Base-by-base conservation (phyloP, 2,797 vertebrate genomes). In the Pseudochromis fuscus region DNA sequence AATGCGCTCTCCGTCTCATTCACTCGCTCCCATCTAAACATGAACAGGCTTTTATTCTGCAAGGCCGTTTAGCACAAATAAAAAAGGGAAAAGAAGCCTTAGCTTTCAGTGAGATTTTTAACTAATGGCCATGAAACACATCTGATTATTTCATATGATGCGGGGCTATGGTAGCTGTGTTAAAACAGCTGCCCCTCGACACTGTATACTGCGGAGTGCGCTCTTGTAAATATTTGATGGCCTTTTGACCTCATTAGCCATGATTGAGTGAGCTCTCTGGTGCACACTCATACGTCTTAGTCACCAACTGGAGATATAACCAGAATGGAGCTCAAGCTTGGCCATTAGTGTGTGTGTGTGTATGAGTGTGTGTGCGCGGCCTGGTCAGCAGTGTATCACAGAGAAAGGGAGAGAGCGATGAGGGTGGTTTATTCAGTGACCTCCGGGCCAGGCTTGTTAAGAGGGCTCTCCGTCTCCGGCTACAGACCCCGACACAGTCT, bases 221-320 rank as follows among this genome's bases (percentile, higher is more conserved):
- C 83, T 75, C 85, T 79, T 85, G 90, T 92, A 92, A 93, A 93
- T 92, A 93, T 92, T 91, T 91, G 88, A 93, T 90, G 85, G 81
- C 90, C 91, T 90, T 90, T 92, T 91, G 90, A 92, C 91, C 91
- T 93, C 90, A 92, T 93, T 92, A 91, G 82, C 73, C 50, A 79
- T 91, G 90, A 91, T 72, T 88, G 91, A 90, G 88, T 84, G 88
- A 89, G 87, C 78, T 83, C 87, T 83, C 65, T 55, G 49, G 63
- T 83, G 82, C 81, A 79, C 68, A 65, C 77, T 90, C 87, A 53
- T 91, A 82, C 23, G 83, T 92, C 90, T 90, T 89, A 86, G 88
- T 92, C 89, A 91, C 73, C 21, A 60, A 52, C 59, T 71, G 66
- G 67, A 85, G 84, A 81, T 86, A 58, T 25, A 78, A 77, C 37